phyloP scores from a whole-genome alignment of 2,113 vertebrate genomes.

The Scalopus aquaticus region DNA sequence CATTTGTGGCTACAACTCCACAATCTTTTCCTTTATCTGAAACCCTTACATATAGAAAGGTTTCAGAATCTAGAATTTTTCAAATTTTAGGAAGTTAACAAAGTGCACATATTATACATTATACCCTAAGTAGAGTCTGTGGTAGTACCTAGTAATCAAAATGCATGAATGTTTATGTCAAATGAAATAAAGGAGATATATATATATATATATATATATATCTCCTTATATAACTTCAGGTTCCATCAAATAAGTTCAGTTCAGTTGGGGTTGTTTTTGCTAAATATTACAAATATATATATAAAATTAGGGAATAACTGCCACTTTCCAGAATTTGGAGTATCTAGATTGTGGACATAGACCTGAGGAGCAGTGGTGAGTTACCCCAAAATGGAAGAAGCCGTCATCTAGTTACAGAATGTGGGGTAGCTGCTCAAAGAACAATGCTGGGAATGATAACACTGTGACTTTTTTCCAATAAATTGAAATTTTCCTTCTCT shows the following conservation, averaged over 20 bases:
- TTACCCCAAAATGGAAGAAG: neutral
- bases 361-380: neutral
- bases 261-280: neutral
- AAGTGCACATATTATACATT: neutral
- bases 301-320: neutral
- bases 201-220: no score
- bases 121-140: neutral
- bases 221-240: neutral
- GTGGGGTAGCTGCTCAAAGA: neutral
- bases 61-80: slow-evolving; percentile 18
- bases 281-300: no score
- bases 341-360: neutral
- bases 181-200: neutral
- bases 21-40: slow-evolving; percentile 13
- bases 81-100: neutral
- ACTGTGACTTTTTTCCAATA: neutral
- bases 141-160: neutral
- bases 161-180: neutral
- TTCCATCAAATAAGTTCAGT: neutral
- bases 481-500: neutral
- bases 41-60: neutral
- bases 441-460: neutral
- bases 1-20: slow-evolving; percentile 19
- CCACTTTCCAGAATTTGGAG: neutral
- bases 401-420: neutral